Evolutionary conservation across 2,888 invertebrate species (phyloP), one percentile per base, ranked within the genome.

Genomic region (Entomobrya multifasciata): DNA sequence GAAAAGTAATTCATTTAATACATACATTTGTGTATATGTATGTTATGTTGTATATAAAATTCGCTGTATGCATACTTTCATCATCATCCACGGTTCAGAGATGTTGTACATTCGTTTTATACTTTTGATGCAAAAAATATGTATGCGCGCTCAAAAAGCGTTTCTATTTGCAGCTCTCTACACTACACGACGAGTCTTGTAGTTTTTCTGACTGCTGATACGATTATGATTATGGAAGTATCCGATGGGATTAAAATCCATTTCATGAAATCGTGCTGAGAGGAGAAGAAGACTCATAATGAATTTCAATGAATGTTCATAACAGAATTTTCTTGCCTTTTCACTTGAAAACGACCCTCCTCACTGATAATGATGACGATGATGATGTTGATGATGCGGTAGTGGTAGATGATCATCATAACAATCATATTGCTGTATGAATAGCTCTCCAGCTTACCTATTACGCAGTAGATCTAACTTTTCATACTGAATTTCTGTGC

Each of bases 211-310:
- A 25, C 25, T 17, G 47, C 36, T 44, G 86, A 80, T 86, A 86
- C 80, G 86, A 80, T 86, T 86, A 86, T 76, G 79, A 86, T 76
- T 80, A 80, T 80, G 74, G 55, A 79, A 55, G 86, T 25, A 80
- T 55, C 86, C 86, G 55, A 76, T 67, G 80, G 80, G 86, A 86
- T 86, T 86, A 86, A 80, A 86, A 80, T 74, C 86, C 86, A 86
- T 86, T 80, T 74, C 65, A 80, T 55, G 76, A 65, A 80, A 74
- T 74, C 86, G 86, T 85, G 86, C 74, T 65, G 86, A 55, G 70
- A 55, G 55, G 36, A 41, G 70, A 70, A 62, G 49, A 41, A 72
- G 72, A 13, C 78, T 79, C 49, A 78, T 85, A 78, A 85, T 85
- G 85, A 85, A 85, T 85, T 85, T 85, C 79, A 85, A 85, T 85